Conservation (phyloP, 2,888 invertebrate species). For the Pilophorus perplexus region DNA sequence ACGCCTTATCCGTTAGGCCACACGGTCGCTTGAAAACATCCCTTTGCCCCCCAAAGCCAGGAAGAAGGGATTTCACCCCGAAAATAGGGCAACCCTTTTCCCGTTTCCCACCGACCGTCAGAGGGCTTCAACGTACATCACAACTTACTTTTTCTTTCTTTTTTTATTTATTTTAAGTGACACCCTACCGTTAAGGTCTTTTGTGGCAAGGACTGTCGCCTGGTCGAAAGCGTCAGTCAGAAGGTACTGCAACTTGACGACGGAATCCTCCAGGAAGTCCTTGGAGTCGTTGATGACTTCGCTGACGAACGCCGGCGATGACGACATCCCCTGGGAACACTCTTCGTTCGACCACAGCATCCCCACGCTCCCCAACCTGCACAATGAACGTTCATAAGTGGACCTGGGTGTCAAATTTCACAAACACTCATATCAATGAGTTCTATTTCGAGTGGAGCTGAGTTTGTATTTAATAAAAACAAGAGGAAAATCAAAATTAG, state of each 20-base stretch:
- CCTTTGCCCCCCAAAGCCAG: background rate
- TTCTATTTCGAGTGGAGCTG: too few species aligned
- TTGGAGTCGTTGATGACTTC: constrained; percentile 62
- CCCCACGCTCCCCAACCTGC: constrained; percentile 59
- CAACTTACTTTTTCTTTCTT: too few species aligned
- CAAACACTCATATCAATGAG: too few species aligned
- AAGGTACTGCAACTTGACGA: constrained; percentile 61
- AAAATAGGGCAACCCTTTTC: constrained; percentile 11
- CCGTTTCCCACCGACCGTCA: background rate
- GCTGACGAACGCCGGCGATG: constrained; percentile 58
- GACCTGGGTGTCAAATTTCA: too few species aligned
- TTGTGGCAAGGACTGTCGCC: constrained; percentile 60
- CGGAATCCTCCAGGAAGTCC: constrained; percentile 63
- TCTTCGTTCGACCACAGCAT: constrained; percentile 65
- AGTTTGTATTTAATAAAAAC: too few species aligned
- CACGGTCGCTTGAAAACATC: constrained; percentile 51
- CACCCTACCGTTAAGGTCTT: constrained; percentile 65
- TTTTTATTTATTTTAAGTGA: too few species aligned
- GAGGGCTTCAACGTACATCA: too few species aligned
- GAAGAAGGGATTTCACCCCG: background rate
- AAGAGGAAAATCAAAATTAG: too few species aligned
- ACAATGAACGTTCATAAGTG: too few species aligned
- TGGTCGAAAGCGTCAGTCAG: constrained; percentile 61
- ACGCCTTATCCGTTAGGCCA: constrained; percentile 70
- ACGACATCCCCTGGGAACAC: constrained; percentile 58